Evolutionary conservation across 2,797 vertebrate species (phyloP), one percentile per base, ranked within the genome.

Genomic region (Bovichtus diacanthus): DNA sequence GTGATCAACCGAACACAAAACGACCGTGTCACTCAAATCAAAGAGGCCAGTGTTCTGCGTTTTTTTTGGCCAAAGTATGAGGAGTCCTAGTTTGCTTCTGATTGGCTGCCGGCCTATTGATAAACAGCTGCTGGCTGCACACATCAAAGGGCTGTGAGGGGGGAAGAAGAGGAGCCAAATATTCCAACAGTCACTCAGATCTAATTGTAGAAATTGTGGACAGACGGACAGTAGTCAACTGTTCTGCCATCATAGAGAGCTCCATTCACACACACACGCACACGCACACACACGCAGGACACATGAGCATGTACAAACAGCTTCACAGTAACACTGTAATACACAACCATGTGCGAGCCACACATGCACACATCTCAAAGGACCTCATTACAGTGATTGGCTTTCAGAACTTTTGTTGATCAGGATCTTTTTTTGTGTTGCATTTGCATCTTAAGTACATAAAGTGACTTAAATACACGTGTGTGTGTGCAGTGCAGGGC

Each of bases 321-420:
- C 31, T 21, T 13, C 62, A 38, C 61, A 60, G 5, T 55, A 66
- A 53, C 55, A 47, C 11, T 27, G 29, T 43, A 29, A 65, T 76
- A 62, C 50, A 29, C 41, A 60, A 66, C 66, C 34, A 19, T 38
- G 75, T 62, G 21, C 66, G 50, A 65, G 61, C 43, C 34, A 50
- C 71, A 70, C 64, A 63, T 54, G 50, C 29, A 2, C 39, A 41
- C 69, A 65, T 90, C 92, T 88, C 91, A 68, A 3, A 83, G 91
- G 92, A 90, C 31, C 89, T 92, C 89, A 93, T 94, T 93, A 91
- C 75, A 64, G 76, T 74, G 87, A 91, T 83, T 87, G 88, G 85
- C 89, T 86, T 70, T 61, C 43, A 73, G 88, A 90, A 85, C 88
- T 88, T 89, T 70, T 78, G 84, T 90, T 91, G 88, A 92, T 89